These are phyloP conservation scores for Paramuricea clavata DNA, from an alignment of 92 coral and sea anemone genomes.

Conservation along the genomic window DNA sequence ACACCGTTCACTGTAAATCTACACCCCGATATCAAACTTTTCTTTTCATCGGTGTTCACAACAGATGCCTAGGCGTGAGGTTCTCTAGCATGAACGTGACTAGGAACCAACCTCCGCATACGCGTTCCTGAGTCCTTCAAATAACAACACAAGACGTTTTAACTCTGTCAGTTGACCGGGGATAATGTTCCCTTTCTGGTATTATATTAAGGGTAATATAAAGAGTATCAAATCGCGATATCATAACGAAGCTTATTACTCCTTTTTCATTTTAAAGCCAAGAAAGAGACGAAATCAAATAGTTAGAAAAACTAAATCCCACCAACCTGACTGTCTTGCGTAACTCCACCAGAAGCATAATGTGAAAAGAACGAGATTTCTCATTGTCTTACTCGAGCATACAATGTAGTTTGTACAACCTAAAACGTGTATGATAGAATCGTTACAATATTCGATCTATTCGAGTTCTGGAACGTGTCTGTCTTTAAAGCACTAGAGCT, in stretches of 20 bases:
- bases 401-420: neutral
- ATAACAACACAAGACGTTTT: neutral
- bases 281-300: neutral
- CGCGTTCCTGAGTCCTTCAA: too few relatives aligned
- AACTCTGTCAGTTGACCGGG: neutral
- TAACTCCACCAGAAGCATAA: conserved; percentile 19
- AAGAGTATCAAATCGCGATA: neutral
- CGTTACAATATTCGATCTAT: neutral
- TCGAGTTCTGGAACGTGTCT: conserved; percentile 18
- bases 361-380: neutral
- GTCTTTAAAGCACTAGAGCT: conserved; percentile 31
- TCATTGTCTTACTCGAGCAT: neutral
- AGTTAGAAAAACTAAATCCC: neutral
- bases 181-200: neutral
- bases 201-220: neutral
- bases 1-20: too few relatives aligned
- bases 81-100: too few relatives aligned
- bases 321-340: conserved; percentile 28
- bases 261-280: neutral
- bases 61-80: too few relatives aligned
- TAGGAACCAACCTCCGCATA: too few relatives aligned
- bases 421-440: conserved; percentile 3
- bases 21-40: too few relatives aligned
- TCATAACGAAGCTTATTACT: neutral
- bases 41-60: too few relatives aligned